Conservation (phyloP, 2,113 vertebrate genomes). For the Chionomys nivalis region DNA sequence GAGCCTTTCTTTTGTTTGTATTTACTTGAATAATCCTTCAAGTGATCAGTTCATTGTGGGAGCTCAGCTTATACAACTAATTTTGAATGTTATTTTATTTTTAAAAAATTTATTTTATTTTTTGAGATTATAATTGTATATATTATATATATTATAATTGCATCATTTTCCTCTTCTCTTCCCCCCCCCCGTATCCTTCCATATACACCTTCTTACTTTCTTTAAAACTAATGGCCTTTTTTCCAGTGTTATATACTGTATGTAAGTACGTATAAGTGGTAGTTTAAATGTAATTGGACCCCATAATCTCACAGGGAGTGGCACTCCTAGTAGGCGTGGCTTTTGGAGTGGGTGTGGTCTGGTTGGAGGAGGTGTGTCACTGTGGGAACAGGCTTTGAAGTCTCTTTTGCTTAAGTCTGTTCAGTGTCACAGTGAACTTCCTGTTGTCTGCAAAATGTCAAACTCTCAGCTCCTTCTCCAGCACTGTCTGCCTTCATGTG, state of each 20-base stretch:
- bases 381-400: neutral
- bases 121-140: neutral
- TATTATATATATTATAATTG: neutral
- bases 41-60: neutral
- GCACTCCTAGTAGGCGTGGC: neutral
- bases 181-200: neutral
- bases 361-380: neutral
- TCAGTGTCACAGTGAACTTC: neutral
- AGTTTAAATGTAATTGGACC: neutral
- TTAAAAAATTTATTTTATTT: neutral
- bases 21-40: neutral
- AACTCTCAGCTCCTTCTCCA: neutral
- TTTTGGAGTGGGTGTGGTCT: neutral
- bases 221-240: neutral
- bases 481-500: neutral
- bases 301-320: neutral
- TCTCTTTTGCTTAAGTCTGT: neutral
- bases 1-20: neutral
- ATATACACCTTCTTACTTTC: neutral
- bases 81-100: neutral
- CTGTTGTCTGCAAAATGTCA: neutral
- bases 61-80: neutral
- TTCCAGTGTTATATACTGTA: neutral
- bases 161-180: neutral
- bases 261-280: neutral